These are phyloP conservation scores for Alentia gelatinosa DNA, from an alignment of 2,888 invertebrate species.

Conservation along the genomic window DNA sequence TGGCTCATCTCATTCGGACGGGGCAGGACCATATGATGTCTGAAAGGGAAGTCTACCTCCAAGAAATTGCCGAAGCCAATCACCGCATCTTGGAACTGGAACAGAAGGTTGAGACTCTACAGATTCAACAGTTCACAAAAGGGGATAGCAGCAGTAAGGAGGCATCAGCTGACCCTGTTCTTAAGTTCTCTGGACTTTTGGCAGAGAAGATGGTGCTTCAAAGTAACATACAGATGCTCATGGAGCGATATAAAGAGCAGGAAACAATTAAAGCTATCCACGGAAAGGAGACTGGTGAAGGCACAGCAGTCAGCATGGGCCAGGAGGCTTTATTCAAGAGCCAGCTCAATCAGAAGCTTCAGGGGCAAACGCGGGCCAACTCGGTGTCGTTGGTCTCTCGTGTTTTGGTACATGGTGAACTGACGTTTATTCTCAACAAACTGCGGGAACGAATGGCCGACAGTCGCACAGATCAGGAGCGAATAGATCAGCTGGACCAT, in stretches of 20 bases:
- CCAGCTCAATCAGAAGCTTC: conserved; percentile 64
- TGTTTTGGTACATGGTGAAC: conserved; percentile 73
- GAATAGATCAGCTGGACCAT: conserved; percentile 41
- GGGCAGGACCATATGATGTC: conserved; percentile 34
- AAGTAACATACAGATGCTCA: conserved; percentile 67
- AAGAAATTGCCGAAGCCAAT: conserved; percentile 55
- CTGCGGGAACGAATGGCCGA: conserved; percentile 85
- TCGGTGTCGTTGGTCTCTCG: conserved; percentile 53
- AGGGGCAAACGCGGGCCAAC: conserved; percentile 21
- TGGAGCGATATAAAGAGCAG: conserved; percentile 7
- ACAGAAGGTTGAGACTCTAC: conserved; percentile 27
- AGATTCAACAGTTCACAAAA: neutral
- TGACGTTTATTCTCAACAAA: conserved; percentile 79
- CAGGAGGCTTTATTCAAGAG: conserved; percentile 53
- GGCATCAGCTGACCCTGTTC: conserved; percentile 61
- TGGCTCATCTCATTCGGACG: conserved; percentile 78
- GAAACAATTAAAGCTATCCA: neutral
- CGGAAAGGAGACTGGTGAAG: neutral
- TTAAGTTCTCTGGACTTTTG: conserved; percentile 85
- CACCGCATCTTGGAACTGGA: conserved; percentile 48
- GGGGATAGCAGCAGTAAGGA: neutral
- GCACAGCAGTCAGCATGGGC: neutral
- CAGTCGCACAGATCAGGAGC: conserved; percentile 82
- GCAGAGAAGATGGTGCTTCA: conserved; percentile 84
- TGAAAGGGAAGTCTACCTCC: neutral